phyloP scores from a whole-genome alignment of 2,888 invertebrate genomes.

The Drosophila siamana region DNA sequence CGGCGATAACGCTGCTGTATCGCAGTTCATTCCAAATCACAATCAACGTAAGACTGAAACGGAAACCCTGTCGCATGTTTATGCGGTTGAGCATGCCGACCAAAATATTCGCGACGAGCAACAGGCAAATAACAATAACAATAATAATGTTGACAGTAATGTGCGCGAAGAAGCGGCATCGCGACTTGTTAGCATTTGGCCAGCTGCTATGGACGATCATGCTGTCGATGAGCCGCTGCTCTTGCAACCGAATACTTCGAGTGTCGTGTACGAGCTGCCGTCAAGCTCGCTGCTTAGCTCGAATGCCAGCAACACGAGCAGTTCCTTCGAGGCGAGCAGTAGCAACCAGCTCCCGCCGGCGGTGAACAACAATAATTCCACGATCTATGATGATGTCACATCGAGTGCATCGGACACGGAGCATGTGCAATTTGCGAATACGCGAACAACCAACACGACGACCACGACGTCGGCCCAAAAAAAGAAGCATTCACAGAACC shows the following conservation, averaged over 20 bases:
- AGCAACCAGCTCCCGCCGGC: slow-evolving; percentile 23
- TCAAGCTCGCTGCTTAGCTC: slow-evolving; percentile 59
- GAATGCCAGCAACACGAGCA: slow-evolving; percentile 55
- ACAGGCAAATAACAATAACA: slow-evolving; percentile 22
- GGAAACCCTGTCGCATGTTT: slow-evolving; percentile 17
- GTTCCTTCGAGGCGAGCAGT: slow-evolving; percentile 61
- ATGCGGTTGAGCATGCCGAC: slow-evolving; percentile 10
- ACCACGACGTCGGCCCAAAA: slow-evolving; percentile 80
- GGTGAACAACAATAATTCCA: slow-evolving; percentile 18
- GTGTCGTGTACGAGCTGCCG: slow-evolving; percentile 56
- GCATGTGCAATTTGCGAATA: slow-evolving; percentile 81
- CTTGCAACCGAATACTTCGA: slow-evolving; percentile 23
- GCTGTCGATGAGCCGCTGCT: slow-evolving; percentile 63
- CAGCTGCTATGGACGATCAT: slow-evolving; percentile 68
- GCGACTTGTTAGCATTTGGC: slow-evolving; percentile 49
- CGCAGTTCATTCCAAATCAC: slow-evolving; percentile 60
- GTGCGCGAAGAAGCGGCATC: slow-evolving; percentile 7
- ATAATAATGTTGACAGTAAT: slow-evolving; percentile 5
- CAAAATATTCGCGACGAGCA: slow-evolving; percentile 12
- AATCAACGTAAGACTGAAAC: slow-evolving; percentile 61
- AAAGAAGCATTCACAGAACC: slow-evolving; percentile 61
- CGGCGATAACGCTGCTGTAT: slow-evolving; percentile 7
- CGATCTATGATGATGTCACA: slow-evolving; percentile 74
- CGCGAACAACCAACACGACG: slow-evolving; percentile 81
- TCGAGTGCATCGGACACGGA: slow-evolving; percentile 82